Evolutionary conservation across 2,113 vertebrate genomes (phyloP).

Genomic region (Tupaia chinensis): DNA sequence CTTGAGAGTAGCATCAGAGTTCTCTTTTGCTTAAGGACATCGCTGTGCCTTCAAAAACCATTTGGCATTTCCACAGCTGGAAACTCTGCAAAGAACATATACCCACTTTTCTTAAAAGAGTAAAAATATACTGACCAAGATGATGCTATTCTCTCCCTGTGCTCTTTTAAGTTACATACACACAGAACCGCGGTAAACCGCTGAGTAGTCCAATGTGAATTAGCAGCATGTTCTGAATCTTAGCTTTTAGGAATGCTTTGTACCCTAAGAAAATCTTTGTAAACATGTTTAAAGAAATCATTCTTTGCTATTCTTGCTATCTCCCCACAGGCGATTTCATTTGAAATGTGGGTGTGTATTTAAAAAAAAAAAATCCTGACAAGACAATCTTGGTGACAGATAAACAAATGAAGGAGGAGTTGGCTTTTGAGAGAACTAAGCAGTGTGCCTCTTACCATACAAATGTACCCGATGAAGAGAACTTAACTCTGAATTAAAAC

Average conservation of each 20-base stretch:
- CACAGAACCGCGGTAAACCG: not conserved
- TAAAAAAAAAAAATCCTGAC: not conserved
- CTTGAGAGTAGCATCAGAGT: not conserved
- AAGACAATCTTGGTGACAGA: not conserved
- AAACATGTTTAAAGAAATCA: not conserved
- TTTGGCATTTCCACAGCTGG: not conserved
- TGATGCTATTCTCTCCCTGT: not conserved
- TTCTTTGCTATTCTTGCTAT: not conserved
- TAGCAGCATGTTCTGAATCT: not conserved
- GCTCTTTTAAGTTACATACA: not conserved
- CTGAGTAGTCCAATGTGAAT: not conserved
- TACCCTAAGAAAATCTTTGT: not conserved
- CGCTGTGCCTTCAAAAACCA: not conserved
- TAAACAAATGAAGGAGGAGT: not conserved
- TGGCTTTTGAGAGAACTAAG: not conserved
- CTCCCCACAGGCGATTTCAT: not conserved
- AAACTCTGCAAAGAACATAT: accelerated
- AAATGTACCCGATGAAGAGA: not conserved
- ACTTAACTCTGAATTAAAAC: not conserved
- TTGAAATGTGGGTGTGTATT: not conserved
- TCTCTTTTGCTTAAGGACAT: not conserved
- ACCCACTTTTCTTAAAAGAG: not conserved
- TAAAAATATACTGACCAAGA: not conserved
- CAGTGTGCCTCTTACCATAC: not conserved
- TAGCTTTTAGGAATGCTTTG: not conserved